Evolutionary conservation across 2,797 vertebrate genomes (phyloP).

Genomic region (Nasua narica): DNA sequence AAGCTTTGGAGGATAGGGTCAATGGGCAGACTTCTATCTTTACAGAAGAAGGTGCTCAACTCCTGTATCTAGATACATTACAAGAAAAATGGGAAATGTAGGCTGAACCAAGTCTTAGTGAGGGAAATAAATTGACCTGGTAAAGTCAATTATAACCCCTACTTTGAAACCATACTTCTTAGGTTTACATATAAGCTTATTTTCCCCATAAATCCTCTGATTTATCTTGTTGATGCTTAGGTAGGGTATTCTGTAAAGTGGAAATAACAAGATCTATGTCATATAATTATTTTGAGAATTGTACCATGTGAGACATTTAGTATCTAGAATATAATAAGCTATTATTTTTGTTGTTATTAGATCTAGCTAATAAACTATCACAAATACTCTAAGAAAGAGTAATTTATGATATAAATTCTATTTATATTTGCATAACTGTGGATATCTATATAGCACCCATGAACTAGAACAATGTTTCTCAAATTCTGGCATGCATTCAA

Average conservation of each 20-base stretch:
- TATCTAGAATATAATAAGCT: neutral
- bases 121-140: neutral
- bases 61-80: neutral
- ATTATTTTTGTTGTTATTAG: neutral
- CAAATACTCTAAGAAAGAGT: neutral
- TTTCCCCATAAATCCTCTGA: neutral
- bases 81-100: neutral
- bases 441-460: neutral
- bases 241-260: neutral
- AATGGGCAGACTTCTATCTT: neutral
- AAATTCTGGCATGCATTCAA: neutral
- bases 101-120: neutral
- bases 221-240: neutral
- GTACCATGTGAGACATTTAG: neutral
- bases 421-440: neutral
- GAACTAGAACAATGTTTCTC: neutral
- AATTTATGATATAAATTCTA: neutral
- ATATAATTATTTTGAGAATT: neutral
- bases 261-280: neutral
- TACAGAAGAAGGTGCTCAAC: neutral
- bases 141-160: neutral
- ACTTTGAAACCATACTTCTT: neutral
- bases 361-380: neutral
- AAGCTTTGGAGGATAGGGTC: neutral
- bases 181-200: neutral